Evolutionary conservation across 2,888 invertebrate species (phyloP), one percentile per base, ranked within the genome.

Genomic region (Synanthedon vespiformis): DNA sequence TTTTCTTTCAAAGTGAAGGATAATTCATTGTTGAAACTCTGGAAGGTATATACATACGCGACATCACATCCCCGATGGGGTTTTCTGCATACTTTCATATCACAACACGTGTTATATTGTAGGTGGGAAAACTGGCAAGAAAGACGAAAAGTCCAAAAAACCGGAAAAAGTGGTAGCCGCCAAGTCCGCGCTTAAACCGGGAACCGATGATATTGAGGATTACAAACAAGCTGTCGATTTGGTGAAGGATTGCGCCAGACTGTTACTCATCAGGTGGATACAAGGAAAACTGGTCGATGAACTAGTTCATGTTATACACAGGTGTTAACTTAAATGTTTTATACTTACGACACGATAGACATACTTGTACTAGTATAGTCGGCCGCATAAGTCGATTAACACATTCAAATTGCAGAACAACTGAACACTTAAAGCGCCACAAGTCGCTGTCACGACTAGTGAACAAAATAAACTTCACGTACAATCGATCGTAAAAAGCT

Each of bases 181-280:
- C 1, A 74, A 70, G 55, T 56, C 63, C 4, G 4, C 53, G 1
- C 64, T 57, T 0, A 77, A 65, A 57, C 22, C 63, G 12, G 53
- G 10, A 1, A 41, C 56, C 0, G 74, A 74, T 13, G 75, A 65
- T 44, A 44, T 64, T 1, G 68, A 60, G 4, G 78, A 81, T 54
- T 82, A 80, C 53, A 74, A 60, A 51, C 75, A 77, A 58, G 63
- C 75, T 0, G 12, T 80, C 0, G 71, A 74, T 22, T 59, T 84
- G 8, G 72, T 81, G 41, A 71, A 65, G 0, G 77, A 84, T 12
- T 80, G 75, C 55, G 77, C 78, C 1, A 70, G 84, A 49, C 55
- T 79, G 2, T 53, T 80, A 40, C 68, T 77, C 50, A 71, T 79
- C 18, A 60, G 78, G 54, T 83, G 84, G 84, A 52, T 85, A 18